Base-by-base conservation (phyloP, 2,888 invertebrate genomes). In the Dryobotodes eremita region DNA sequence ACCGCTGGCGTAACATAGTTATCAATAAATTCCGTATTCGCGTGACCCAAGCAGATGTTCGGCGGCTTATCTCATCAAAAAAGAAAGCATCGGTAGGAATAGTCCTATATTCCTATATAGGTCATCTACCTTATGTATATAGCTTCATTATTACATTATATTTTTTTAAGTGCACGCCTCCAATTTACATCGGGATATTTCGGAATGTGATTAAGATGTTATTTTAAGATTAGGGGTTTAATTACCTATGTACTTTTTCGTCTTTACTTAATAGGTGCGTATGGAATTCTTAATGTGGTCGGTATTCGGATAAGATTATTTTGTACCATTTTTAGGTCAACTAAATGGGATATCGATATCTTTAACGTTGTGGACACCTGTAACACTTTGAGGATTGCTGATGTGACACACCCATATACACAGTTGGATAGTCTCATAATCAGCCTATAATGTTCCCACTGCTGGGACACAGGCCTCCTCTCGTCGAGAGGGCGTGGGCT, bases 11-110 rank as follows among this genome's bases (percentile, higher is more conserved):
- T 79, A 75, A 61, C 65, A 62, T 81, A 88, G 82, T 75, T 8
- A n/a, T 6, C 84, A 88, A 90, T 91, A 89, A 90, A 91, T 87
- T 84, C 79, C 81, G 83, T 55, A 78, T 61, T 91, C 84, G 92
- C 92, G 91, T 92, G 92, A 91, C 90, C 83, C 36, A 31, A 79
- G 91, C 92, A 92, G 92, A 90, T 92, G 92, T 89, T 86, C 71
- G n/a, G 73, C 36, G 65, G 75, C 82, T 88, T 91, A 89, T 89
- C 89, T 87, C 76, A 76, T 88, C 86, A 87, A 89, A 91, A 89
- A 90, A 89, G 89, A 92, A 91, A 90, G 89, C 88, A 70, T 61
- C 68, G 26, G 74, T 46, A 79, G 46, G 11, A 81, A 84, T 83
- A 82, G 82, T 84, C 46, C 75, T 73, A 83, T 75, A 85, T 79